phyloP scores from a whole-genome alignment of 2,113 vertebrate species.

The Scophthalmus maximus region DNA sequence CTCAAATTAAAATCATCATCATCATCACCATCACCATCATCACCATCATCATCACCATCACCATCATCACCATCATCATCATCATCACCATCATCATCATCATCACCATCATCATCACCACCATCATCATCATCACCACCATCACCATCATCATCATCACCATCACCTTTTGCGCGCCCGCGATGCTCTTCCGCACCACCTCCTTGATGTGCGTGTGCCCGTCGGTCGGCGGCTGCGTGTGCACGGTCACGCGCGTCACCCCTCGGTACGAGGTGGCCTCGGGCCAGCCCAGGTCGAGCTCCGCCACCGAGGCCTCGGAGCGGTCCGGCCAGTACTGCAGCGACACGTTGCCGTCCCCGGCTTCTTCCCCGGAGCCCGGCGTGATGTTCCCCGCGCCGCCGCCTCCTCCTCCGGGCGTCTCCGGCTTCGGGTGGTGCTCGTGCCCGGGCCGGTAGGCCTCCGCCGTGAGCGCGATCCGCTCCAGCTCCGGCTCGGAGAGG shows the following conservation, averaged over 20 bases:
- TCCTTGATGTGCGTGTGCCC: slow-evolving; percentile 95
- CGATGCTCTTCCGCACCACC: slow-evolving; percentile 94
- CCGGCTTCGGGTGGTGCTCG: slow-evolving; percentile 77
- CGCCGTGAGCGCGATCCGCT: slow-evolving; percentile 79
- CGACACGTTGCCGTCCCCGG: slow-evolving; percentile 83
- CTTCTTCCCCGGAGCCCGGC: slow-evolving; percentile 59
- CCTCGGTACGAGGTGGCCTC: slow-evolving; percentile 91
- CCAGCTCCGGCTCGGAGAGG: slow-evolving; percentile 90
- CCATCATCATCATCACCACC: not conserved
- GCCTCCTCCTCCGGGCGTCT: slow-evolving; percentile 48
- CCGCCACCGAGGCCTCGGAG: slow-evolving; percentile 91
- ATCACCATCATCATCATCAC: not conserved
- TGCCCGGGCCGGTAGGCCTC: slow-evolving; percentile 89
- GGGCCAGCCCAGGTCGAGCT: slow-evolving; percentile 96
- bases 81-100: too few species aligned
- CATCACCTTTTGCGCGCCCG: slow-evolving; percentile 91
- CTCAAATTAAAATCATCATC: too few species aligned
- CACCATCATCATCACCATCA: too few species aligned
- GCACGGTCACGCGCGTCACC: slow-evolving; percentile 92
- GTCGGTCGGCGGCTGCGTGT: slow-evolving; percentile 93
- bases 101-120: not conserved
- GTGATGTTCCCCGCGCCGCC: slow-evolving; percentile 49
- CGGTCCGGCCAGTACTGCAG: slow-evolving; percentile 96
- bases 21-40: too few species aligned
- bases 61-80: too few species aligned